Evolutionary conservation across 1,140 invertebrate genomes (phyloP).

Genomic region (Bicyclus anynana): DNA sequence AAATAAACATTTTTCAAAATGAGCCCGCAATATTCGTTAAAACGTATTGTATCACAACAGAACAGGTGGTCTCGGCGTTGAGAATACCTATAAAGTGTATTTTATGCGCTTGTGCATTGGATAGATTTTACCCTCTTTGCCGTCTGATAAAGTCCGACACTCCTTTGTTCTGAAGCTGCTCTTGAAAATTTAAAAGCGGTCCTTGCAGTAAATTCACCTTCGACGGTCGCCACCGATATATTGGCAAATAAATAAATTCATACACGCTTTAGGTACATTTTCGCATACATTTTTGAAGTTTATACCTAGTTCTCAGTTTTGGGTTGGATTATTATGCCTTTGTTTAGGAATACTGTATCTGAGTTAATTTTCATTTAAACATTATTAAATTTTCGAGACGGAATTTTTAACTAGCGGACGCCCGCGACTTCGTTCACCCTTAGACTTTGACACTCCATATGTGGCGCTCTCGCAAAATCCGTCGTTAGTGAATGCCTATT

Average conservation of each 20-base stretch:
- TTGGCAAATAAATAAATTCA: conserved; percentile 13
- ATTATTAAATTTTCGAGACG: too few relatives aligned
- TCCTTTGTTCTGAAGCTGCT: conserved; percentile 57
- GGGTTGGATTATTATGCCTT: too few relatives aligned
- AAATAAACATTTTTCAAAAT: too few relatives aligned
- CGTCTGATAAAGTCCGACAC: conserved; percentile 50
- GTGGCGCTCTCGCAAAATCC: too few relatives aligned
- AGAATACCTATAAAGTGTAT: conserved; percentile 24
- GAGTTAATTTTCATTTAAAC: too few relatives aligned
- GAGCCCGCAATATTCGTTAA: background rate
- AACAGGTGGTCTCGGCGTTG: conserved; percentile 45
- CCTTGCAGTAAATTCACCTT: conserved; percentile 53
- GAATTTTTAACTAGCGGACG: too few relatives aligned
- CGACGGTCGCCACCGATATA: conserved; percentile 36
- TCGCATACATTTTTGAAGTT: background rate
- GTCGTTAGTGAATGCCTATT: too few relatives aligned
- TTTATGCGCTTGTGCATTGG: conserved; percentile 48
- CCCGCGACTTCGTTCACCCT: too few relatives aligned
- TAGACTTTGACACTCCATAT: too few relatives aligned
- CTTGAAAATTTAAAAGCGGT: conserved; percentile 63
- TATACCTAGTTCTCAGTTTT: too few relatives aligned
- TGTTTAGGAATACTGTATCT: too few relatives aligned
- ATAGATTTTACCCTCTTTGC: conserved; percentile 65
- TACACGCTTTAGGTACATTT: background rate
- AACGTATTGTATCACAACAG: background rate